phyloP scores from a whole-genome alignment of 2,888 invertebrate species.

The Epinotia bilunana region DNA sequence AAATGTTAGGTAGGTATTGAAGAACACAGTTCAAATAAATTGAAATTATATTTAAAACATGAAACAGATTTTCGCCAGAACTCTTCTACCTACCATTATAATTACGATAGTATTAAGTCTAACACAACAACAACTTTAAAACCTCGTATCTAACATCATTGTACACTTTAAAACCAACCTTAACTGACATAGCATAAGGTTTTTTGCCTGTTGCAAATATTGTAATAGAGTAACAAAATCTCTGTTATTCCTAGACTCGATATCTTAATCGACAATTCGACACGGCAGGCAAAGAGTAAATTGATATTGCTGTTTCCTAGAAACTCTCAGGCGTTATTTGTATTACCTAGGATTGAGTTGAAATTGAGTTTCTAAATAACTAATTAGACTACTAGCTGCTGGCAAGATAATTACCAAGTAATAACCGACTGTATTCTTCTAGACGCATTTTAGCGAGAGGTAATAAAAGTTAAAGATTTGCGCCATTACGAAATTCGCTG shows the following conservation, averaged over 20 bases:
- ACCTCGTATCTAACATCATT: neutral
- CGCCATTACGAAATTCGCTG: no score
- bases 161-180: neutral
- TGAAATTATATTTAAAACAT: no score
- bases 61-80: no score
- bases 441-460: neutral
- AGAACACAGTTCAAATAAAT: no score
- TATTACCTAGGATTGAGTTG: neutral
- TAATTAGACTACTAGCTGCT: neutral
- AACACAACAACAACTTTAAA: no score
- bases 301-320: neutral
- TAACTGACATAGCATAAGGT: neutral
- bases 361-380: neutral
- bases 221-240: neutral
- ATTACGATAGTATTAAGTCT: no score
- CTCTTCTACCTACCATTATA: no score
- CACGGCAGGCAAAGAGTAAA: neutral
- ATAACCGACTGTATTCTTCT: neutral
- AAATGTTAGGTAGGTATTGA: no score
- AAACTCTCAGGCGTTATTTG: neutral
- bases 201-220: neutral
- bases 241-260: neutral
- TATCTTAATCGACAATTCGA: neutral
- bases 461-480: no score
- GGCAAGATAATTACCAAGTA: neutral